A percentile compares a stretch with the other conserved stretches of the same genome.
Evolutionary conservation across 2,888 invertebrate genomes (phyloP).

Genomic region (Cetonia aurata): DNA sequence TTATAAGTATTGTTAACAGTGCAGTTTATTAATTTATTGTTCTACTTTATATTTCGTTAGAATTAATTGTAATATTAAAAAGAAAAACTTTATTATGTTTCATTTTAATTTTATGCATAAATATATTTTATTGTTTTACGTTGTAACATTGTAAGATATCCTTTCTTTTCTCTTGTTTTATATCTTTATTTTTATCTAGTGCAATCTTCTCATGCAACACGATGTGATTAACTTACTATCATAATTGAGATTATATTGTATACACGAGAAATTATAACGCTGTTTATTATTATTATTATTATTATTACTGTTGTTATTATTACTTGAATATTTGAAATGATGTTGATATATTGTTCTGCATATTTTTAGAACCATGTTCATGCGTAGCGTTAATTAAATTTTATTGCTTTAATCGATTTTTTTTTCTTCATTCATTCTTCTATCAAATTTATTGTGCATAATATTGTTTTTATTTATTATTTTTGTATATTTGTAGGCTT

Average conservation of each 20-base stretch:
- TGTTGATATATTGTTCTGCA: constrained; percentile 10
- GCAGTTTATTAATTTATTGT: constrained; percentile 30
- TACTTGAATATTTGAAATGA: constrained; percentile 8
- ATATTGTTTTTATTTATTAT: constrained; percentile 38
- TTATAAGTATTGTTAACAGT: constrained; percentile 16
- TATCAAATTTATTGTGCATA: constrained; percentile 28
- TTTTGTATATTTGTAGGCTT: constrained; percentile 40
- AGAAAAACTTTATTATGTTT: constrained; percentile 23
- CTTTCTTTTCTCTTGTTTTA: constrained; percentile 32
- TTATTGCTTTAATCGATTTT: constrained; percentile 19
- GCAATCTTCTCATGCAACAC: constrained; percentile 41
- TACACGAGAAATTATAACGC: constrained; percentile 10
- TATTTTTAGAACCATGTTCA: constrained; percentile 40
- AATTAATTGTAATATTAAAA: constrained; percentile 10
- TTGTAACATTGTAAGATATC: constrained; percentile 39
- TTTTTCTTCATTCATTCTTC: constrained; percentile 18
- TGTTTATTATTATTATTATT: constrained; percentile 5
- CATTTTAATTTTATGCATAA: constrained; percentile 32
- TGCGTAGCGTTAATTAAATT: constrained; percentile 26
- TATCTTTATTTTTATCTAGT: constrained; percentile 39
- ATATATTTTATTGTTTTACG: constrained; percentile 39
- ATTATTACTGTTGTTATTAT: constrained; percentile 15
- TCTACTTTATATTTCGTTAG: constrained; percentile 7
- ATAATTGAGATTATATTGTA: constrained; percentile 42
- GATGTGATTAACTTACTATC: constrained; percentile 38